phyloP scores from a whole-genome alignment of 2,113 vertebrate genomes.

The Istiophorus platypterus region DNA sequence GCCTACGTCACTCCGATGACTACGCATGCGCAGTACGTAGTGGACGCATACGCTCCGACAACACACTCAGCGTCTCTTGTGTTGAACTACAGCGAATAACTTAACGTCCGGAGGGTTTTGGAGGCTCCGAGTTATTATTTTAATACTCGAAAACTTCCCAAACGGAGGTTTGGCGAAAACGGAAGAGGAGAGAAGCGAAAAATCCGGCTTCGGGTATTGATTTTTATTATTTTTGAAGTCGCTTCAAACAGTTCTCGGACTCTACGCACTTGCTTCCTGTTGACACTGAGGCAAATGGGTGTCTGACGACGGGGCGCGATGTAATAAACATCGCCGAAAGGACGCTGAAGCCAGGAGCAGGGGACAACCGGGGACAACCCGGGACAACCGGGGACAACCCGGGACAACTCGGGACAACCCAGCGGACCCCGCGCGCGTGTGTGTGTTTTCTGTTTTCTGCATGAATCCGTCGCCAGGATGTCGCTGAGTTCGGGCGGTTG shows the following conservation, averaged over 20 bases:
- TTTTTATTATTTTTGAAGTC: slow-evolving; percentile 50
- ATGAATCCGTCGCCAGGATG: slow-evolving; percentile 75
- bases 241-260: slow-evolving; percentile 39
- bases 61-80: background rate
- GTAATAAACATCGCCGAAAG: background rate
- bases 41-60: slow-evolving; percentile 38
- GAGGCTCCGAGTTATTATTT: accelerated
- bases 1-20: slow-evolving; percentile 4
- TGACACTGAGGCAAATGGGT: slow-evolving; percentile 11
- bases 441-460: slow-evolving; percentile 45
- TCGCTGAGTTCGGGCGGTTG: slow-evolving; percentile 84
- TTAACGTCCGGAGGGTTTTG: background rate
- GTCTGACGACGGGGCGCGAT: background rate
- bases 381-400: background rate
- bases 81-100: slow-evolving; percentile 22
- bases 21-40: slow-evolving; percentile 63
- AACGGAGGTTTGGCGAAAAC: background rate
- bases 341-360: background rate
- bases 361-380: background rate
- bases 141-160: too few relatives aligned
- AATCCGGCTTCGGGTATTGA: background rate
- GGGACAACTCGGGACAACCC: background rate
- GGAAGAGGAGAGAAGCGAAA: slow-evolving; percentile 32
- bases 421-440: background rate
- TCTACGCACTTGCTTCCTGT: slow-evolving; percentile 71